Evolutionary conservation across 2,888 invertebrate genomes (phyloP), one percentile per base, ranked within the genome.

Genomic region (Oegoconia quadripuncta): DNA sequence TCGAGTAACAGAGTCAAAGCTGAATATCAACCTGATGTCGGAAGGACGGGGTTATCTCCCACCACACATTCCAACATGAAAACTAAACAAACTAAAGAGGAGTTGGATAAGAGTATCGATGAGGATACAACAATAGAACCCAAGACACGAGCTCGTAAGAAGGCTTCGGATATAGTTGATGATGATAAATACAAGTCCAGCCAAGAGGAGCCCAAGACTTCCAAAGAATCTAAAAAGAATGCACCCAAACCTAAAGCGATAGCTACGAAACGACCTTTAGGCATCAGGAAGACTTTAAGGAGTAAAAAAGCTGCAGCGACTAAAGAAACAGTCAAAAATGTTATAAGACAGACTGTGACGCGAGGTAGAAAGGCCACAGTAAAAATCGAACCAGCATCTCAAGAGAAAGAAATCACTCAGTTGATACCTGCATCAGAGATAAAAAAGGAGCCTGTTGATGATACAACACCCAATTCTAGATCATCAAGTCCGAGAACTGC

Each of bases 11-110:
- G 48, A 52, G 53, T 52, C 45, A 57, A 59, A 60, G 57, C 59
- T 56, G 72, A 72, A 16, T 20, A 28, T 64, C 55, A 74, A 73
- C 84, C 87, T 86, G 67, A 87, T 87, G 87, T 84, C 87, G 82
- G 71, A 74, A 68, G 64, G 74, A 83, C 81, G 74, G 79, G 76
- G 64, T 57, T 59, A 62, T 60, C 69, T 76, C 73, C 79, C 76
- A 74, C 74, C 73, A 72, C 64, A 83, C 80, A 87, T 84, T 84
- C 83, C 86, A 87, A 73, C 76, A 87, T 87, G 87, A 87, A 87
- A 79, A 86, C 88, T 55, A 88, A 87, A 67, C 86, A 87, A 63
- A 52, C 56, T 41, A 87, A 86, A 63, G 86, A 86, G 44, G 87
- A 86, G 51, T 63, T 68, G 43, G 86, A 86, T 44, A 83, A 82